Conservation (phyloP, 2,888 invertebrate genomes). For the Drosophila leonis region DNA sequence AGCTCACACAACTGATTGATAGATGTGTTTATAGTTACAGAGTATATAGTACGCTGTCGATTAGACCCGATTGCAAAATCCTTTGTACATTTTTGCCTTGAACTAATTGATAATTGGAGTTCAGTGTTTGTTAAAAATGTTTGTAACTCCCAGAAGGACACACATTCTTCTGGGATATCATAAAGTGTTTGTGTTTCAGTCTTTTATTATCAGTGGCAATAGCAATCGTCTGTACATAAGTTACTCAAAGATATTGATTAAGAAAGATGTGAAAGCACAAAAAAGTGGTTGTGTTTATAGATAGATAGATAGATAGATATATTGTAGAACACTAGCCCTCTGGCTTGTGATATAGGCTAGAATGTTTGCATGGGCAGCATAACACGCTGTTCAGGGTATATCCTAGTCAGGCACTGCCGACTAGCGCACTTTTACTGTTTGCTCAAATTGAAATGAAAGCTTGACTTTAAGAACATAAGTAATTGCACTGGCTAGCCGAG, state of each 20-base stretch:
- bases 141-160: not conserved
- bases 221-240: not conserved
- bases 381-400: not conserved
- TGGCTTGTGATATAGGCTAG: not conserved
- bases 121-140: not conserved
- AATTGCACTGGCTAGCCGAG: conserved; percentile 6
- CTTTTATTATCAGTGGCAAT: not conserved
- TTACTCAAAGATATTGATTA: not conserved
- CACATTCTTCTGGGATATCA: not conserved
- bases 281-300: not conserved
- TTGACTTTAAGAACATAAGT: conserved; percentile 15
- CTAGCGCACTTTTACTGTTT: not conserved
- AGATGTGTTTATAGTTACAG: not conserved
- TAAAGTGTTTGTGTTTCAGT: not conserved
- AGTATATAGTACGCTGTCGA: not conserved
- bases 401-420: not conserved
- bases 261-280: too few species aligned
- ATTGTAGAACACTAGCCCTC: too few species aligned
- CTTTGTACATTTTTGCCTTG: not conserved
- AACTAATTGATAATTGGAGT: not conserved
- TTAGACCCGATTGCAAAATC: not conserved
- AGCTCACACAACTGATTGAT: too few species aligned
- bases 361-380: not conserved
- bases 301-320: too few species aligned
- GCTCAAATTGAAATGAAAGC: conserved; percentile 6